These are phyloP conservation scores for Furcula furcula DNA, from an alignment of 2,888 invertebrate genomes.

Conservation along the genomic window DNA sequence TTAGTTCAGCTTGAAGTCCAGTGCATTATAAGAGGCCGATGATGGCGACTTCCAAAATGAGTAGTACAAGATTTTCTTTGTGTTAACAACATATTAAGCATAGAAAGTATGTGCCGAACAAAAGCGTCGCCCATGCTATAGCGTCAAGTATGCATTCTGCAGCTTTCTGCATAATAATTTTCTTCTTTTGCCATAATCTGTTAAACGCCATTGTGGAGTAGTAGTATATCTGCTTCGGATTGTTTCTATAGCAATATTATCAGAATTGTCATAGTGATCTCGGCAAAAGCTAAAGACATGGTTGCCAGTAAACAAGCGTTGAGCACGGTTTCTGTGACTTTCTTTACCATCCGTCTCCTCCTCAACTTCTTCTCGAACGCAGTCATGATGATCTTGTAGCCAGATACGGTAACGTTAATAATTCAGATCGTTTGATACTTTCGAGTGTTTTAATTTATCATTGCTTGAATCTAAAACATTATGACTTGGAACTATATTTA, in stretches of 20 bases:
- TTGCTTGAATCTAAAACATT: too few species aligned
- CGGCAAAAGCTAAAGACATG: constrained; percentile 54
- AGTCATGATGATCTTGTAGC: too few species aligned
- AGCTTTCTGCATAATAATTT: constrained; percentile 31
- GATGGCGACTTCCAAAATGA: too few species aligned
- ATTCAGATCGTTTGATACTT: too few species aligned
- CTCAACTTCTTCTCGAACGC: constrained; percentile 41
- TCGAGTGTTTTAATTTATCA: too few species aligned
- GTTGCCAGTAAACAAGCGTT: constrained; percentile 52
- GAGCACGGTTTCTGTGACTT: constrained; percentile 46
- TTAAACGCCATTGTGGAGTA: constrained; percentile 37
- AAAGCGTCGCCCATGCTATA: constrained; percentile 43
- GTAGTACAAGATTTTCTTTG: too few species aligned
- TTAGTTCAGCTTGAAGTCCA: too few species aligned
- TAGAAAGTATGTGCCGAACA: constrained; percentile 49
- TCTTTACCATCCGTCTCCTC: constrained; percentile 40
- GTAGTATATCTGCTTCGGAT: too few species aligned
- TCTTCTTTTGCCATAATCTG: constrained; percentile 42
- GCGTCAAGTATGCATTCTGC: constrained; percentile 34
- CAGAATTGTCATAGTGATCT: constrained; percentile 51
- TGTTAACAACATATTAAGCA: too few species aligned
- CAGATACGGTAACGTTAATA: too few species aligned
- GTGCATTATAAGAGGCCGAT: too few species aligned
- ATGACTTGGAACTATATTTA: too few species aligned
- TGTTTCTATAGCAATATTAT: constrained; percentile 40